Base-by-base conservation (phyloP, 2,797 vertebrate genomes). In the Smutsia temminckii region DNA sequence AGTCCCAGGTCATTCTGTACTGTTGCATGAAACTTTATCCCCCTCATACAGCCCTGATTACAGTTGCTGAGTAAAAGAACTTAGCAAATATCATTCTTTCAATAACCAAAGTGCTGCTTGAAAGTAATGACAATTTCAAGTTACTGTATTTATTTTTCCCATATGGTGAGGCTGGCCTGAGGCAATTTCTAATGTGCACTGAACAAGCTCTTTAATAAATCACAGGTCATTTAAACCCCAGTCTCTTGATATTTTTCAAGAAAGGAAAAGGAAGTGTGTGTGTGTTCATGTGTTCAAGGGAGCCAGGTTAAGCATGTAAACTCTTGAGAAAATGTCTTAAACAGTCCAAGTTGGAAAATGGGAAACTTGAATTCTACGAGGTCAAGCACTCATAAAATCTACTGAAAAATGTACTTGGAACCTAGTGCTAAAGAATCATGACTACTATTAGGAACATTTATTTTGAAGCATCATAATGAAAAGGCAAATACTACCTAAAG, bases 291-390 rank as follows among this genome's bases (percentile, higher is more conserved):
- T 7, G 4, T 42, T 0, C 12, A 5, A 18, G 6, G 14, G 6
- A 27, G 29, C 8, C 37, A 25, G 34, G 27, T 9, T 0, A 49
- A 25, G 17, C 1, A 0, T 6, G 18, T 25, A 20, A 12, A 9
- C 20, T 64, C 57, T 32, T 29, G 42, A 57, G 32, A 10, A 63
- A 29, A 80, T 0, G 6, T 4, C 61, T 25, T 11, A 3, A 9
- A 5, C 3, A 51, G 21, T 69, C 29, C 8, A 14, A 29, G n/a
- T 27, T 27, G 20, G 46, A 27, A 51, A 89, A 49, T 11, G 59
- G 13, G 6, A 57, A 72, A 21, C 11, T 20, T 16, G 7, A 46
- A 18, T 34, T 55, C 85, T 51, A 17, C n/a, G 6, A 75, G 27
- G 32, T 9, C 29, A 29, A 4, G 23, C 13, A 0, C 2, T 57